Evolutionary conservation across 2,797 vertebrate species (phyloP), one percentile per base, ranked within the genome.

Genomic region (Rhabdomys pumilio): DNA sequence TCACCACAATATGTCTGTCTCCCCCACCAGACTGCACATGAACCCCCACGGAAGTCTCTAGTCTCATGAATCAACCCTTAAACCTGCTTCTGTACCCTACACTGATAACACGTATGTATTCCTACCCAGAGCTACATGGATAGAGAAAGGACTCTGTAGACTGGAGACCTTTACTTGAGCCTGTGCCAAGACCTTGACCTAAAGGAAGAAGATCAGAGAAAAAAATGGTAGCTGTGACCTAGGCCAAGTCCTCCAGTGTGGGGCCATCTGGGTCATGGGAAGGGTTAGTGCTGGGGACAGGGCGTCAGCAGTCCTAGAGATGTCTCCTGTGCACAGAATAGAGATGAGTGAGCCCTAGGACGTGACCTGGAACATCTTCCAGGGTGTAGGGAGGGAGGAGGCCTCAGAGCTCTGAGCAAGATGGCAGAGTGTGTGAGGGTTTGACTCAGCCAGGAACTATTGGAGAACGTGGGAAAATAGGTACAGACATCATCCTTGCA

Each of bases 371-470:
- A 79, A 44, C 81, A 1, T 65, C 83, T 94, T 22, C 76, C 69
- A 47, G 75, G 72, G 17, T 86, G 73, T 69, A 61, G 80, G n/a
- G 10, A 12, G 31, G 91, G 93, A 31, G 65, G 91, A n/a, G 63
- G 24, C 6, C 73, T 24, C 1, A 1, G 69, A 22, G 31, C 29
- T 44, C 50, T 69, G 87, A 91, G 31, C 90, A 26, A 26, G 55
- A 59, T 50, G 24, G 15, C 0, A 0, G 47, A 50, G 59, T 50
- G 53, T 1, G 1, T 53, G 0, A 65, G 59, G 88, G 72, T 77
- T 85, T 95, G 97, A 97, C 81, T 97, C 97, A 88, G 69, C n/a
- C 4, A 7, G 85, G 77, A 3, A 24, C 88, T 29, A 2, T 15
- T 75, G 87, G 77, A 80, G 88, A 75, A 65, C 13, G 1, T 67